phyloP scores from a whole-genome alignment of 2,888 invertebrate species.

The Belgica antarctica region DNA sequence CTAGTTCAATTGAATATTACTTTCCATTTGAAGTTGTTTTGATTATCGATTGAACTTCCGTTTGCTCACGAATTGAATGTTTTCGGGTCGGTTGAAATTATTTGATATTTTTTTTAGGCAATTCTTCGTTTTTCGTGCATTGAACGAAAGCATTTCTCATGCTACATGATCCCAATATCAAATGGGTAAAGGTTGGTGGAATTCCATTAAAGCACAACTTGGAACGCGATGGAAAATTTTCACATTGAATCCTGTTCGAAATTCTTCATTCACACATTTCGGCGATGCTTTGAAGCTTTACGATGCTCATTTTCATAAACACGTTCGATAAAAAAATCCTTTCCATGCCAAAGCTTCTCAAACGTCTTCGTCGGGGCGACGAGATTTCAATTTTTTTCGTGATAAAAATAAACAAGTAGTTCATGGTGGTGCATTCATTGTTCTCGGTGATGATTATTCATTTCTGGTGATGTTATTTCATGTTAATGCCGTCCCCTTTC shows the following conservation, averaged over 20 bases:
- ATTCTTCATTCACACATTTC: background rate
- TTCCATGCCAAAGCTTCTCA: no score
- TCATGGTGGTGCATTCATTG: background rate
- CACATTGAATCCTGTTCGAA: background rate
- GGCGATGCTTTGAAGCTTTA: background rate
- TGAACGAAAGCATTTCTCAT: background rate
- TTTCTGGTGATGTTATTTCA: background rate
- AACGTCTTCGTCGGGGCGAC: background rate
- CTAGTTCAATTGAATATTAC: background rate
- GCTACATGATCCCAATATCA: background rate
- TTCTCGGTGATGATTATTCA: background rate
- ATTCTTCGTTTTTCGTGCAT: background rate
- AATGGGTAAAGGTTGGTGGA: background rate
- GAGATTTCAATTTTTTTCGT: slow-evolving; percentile 3
- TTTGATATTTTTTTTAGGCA: no score
- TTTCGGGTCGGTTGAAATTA: background rate
- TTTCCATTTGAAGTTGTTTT: no score
- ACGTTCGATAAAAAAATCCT: no score
- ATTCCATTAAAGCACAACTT: background rate
- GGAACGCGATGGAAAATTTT: slow-evolving; percentile 6
- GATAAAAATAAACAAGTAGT: background rate
- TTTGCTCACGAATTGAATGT: background rate
- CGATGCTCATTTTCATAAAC: background rate
- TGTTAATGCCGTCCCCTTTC: background rate
- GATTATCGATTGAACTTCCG: background rate